phyloP scores from a whole-genome alignment of 2,888 invertebrate genomes.

The Callimorpha dominula region DNA sequence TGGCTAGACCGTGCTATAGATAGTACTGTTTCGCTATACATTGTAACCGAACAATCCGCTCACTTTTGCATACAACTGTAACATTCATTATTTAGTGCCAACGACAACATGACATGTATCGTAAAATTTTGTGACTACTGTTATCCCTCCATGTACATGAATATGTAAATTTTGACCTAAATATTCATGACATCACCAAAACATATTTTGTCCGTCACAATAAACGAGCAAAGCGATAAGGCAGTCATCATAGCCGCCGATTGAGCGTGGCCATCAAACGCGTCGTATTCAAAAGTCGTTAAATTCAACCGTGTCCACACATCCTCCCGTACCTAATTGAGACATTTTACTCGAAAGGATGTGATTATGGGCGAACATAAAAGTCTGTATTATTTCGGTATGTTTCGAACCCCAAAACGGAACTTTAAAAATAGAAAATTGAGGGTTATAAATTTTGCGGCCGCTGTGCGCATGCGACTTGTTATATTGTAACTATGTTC shows the following conservation, averaged over 20 bases:
- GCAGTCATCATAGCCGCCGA: slow-evolving; percentile 63
- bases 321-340: slow-evolving; percentile 84
- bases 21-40: not conserved
- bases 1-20: no score
- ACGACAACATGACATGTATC: slow-evolving; percentile 5
- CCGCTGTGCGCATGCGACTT: slow-evolving; percentile 54
- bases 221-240: slow-evolving; percentile 61
- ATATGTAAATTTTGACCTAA: slow-evolving; percentile 19
- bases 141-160: not conserved
- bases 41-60: not conserved
- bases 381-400: slow-evolving; percentile 75
- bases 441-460: slow-evolving; percentile 57
- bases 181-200: slow-evolving; percentile 16
- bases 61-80: not conserved
- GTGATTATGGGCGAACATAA: slow-evolving; percentile 84
- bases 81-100: not conserved
- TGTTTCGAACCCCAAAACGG: slow-evolving; percentile 59
- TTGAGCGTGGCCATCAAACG: slow-evolving; percentile 65
- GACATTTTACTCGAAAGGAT: slow-evolving; percentile 84
- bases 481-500: slow-evolving; percentile 12
- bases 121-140: not conserved
- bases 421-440: slow-evolving; percentile 76
- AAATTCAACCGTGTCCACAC: slow-evolving; percentile 77
- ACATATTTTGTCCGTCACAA: slow-evolving; percentile 32
- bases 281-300: slow-evolving; percentile 72